A percentile compares a stretch with the other conserved stretches of the same genome.
Conservation (phyloP, 2,113 vertebrate species). For the Etia nguti region DNA sequence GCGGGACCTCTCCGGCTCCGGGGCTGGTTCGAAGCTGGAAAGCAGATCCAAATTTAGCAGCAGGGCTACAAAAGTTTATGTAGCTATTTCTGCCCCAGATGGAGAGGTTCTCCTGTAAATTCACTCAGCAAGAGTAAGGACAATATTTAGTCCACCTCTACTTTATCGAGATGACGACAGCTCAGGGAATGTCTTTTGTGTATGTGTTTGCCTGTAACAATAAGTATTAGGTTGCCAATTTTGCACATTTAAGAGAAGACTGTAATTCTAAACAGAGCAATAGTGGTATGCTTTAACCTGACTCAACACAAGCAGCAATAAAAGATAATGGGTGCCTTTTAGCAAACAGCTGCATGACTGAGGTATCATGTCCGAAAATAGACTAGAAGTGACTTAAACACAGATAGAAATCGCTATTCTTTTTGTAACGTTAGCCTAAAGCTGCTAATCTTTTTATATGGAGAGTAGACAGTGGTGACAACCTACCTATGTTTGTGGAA, state of each 20-base stretch:
- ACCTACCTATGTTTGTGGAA: not conserved
- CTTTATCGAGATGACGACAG: not conserved
- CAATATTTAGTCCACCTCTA: not conserved
- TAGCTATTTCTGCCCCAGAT: conserved; percentile 16
- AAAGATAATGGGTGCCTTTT: conserved; percentile 3
- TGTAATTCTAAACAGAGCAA: not conserved
- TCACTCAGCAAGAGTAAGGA: not conserved
- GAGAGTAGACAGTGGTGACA: not conserved
- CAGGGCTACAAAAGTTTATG: not conserved
- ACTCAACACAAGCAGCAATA: not conserved
- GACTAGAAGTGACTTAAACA: not conserved
- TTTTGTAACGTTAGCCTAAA: not conserved
- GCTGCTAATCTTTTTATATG: not conserved
- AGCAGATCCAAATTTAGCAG: conserved; percentile 19
- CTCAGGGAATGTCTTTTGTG: not conserved
- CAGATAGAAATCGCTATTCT: not conserved
- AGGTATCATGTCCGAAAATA: not conserved
- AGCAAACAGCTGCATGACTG: not conserved
- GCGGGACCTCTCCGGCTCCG: not conserved
- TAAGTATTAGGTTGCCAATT: not conserved
- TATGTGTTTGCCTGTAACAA: not conserved
- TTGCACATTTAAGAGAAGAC: not conserved
- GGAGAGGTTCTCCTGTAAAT: conserved; percentile 16
- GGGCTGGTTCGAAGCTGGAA: not conserved
- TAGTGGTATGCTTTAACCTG: not conserved